Conservation (phyloP, 1,140 invertebrate species). For the Halesus radiatus region DNA sequence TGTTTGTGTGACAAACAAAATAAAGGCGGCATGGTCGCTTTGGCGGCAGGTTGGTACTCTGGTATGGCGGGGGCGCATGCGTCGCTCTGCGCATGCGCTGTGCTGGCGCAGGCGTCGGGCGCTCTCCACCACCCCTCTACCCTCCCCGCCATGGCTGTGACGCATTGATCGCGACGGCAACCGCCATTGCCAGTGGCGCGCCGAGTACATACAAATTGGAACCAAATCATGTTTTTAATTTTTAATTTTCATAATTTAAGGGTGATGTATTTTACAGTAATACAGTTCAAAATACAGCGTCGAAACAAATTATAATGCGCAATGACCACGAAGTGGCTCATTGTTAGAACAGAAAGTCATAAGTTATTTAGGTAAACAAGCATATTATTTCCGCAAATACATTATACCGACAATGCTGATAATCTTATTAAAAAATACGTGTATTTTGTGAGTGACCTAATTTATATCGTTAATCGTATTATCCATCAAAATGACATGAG, state of each 20-base stretch:
- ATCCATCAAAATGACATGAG: no score
- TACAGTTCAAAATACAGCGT: not conserved
- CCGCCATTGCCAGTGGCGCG: slow-evolving; percentile 25
- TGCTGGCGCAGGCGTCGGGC: slow-evolving; percentile 59
- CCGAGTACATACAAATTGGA: not conserved
- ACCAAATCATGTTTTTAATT: not conserved
- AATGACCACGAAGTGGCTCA: no score
- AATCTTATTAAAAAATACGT: no score
- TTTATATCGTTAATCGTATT: no score
- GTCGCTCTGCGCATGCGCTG: slow-evolving; percentile 58
- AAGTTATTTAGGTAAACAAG: no score
- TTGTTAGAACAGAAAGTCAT: no score
- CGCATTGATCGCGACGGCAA: slow-evolving; percentile 52
- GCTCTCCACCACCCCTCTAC: slow-evolving; percentile 42
- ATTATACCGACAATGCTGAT: no score
- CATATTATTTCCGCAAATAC: no score
- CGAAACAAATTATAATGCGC: no score
- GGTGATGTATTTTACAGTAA: not conserved
- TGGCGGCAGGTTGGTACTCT: slow-evolving; percentile 54
- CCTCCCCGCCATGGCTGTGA: slow-evolving; percentile 58
- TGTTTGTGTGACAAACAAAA: slow-evolving; percentile 48
- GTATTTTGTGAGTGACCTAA: no score
- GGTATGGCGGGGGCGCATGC: slow-evolving; percentile 58
- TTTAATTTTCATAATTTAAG: no score
- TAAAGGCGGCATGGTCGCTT: slow-evolving; percentile 41